Conservation (phyloP, 2,113 vertebrate species). For the Bubo bubo region DNA sequence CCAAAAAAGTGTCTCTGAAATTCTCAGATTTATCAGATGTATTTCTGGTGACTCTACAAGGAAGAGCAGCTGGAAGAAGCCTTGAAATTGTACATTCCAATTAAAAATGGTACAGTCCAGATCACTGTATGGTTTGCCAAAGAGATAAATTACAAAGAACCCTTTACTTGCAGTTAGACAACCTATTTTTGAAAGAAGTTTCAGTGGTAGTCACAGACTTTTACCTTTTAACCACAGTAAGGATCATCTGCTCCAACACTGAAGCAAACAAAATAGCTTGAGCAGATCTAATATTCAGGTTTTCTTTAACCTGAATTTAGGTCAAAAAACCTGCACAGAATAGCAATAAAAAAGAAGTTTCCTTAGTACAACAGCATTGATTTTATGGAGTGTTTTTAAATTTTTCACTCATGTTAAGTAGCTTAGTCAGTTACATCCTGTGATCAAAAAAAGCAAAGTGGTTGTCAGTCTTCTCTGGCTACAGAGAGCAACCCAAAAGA, state of each 20-base stretch:
- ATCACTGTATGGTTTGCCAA: background rate
- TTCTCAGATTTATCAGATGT: background rate
- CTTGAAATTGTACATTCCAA: background rate
- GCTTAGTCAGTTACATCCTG: background rate
- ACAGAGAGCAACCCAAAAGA: background rate
- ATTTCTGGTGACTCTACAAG: background rate
- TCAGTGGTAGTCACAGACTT: background rate
- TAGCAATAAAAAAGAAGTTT: background rate
- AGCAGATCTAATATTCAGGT: background rate
- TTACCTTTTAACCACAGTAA: background rate
- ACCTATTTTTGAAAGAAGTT: background rate
- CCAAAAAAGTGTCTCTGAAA: background rate
- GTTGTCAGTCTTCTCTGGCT: background rate
- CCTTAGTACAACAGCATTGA: background rate
- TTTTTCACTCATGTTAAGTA: background rate
- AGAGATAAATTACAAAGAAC: background rate
- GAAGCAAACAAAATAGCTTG: background rate
- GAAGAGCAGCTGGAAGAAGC: background rate
- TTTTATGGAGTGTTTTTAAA: background rate
- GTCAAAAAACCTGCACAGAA: background rate
- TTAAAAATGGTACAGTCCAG: conserved; percentile 5
- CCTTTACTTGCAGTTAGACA: background rate
- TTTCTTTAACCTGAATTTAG: background rate
- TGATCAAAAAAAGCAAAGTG: background rate
- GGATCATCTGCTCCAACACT: background rate